Base-by-base conservation (phyloP, 2,888 invertebrate species). In the Apamea sordens region DNA sequence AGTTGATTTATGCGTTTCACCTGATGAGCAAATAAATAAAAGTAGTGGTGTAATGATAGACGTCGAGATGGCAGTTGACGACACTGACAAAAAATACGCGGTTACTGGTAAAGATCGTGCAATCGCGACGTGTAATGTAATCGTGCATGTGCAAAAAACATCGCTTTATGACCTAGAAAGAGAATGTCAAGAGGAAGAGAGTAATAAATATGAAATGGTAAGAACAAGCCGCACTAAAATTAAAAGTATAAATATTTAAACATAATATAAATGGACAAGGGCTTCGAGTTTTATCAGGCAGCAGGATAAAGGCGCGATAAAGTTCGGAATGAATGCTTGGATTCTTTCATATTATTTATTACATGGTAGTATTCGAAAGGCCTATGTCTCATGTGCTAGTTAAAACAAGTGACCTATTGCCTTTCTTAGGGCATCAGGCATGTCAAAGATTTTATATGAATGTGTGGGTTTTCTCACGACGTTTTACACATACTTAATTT, bases 21-120 rank as follows among this genome's bases (percentile, higher is more conserved):
- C 72, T 86, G 89, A 85, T 87, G 87, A 87, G 76, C 81, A 81
- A 86, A 88, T 79, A 89, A 84, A 86, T 81, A 82, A 83, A 77
- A 13, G 53, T 68, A 41, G 72, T 86, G 82, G 47, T 86, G 84
- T 86, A 88, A 89, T 82, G 86, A 80, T 80, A 84, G 82, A 81
- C 73, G 73, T 74, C 8, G 70, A 67, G 75, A 80, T 83, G 85
- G 61, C 79, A 74, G 79, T 85, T 80, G 79, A 82, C 76, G 87
- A 84, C 83, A 83, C 68, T 79, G 74, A 71, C 75, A 77, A 87
- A 86, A 77, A 88, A 86, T 50, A 67, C 28, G 75, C 56, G 63
- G 80, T 85, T 80, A 82, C 78, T 72, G 79, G 80, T 73, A 73
- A 83, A 76, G 80, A 85, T 86, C 89, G 72, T 86, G 88, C 88